A percentile compares a stretch with the other conserved stretches of the same genome.
Conservation (phyloP, 2,888 invertebrate species). For the Ectemnius continuus region DNA sequence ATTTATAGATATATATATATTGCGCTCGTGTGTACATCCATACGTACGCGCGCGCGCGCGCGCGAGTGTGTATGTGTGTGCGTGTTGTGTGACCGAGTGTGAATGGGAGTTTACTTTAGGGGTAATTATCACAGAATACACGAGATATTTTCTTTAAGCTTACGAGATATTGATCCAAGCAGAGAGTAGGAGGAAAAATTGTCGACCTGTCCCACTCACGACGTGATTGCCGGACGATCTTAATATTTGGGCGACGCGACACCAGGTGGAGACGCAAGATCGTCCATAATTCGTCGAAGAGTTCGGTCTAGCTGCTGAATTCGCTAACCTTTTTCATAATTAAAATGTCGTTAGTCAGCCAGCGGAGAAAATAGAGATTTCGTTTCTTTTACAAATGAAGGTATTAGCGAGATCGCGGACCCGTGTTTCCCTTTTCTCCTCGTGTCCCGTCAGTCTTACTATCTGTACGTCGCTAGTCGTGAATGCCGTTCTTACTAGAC, state of each 20-base stretch:
- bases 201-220: constrained; percentile 52
- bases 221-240: constrained; percentile 24
- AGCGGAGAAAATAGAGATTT: constrained; percentile 68
- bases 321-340: constrained; percentile 50
- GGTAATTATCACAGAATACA: constrained; percentile 77
- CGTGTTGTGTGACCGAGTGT: constrained; percentile 34
- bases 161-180: constrained; percentile 75
- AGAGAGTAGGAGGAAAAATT: constrained; percentile 71
- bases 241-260: constrained; percentile 11
- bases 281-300: constrained; percentile 8
- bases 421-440: constrained; percentile 33
- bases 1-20: background rate
- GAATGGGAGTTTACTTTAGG: constrained; percentile 63
- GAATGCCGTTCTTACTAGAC: background rate
- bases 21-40: constrained; percentile 2
- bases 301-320: constrained; percentile 49
- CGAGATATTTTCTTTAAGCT: constrained; percentile 75
- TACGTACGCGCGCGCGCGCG: constrained; percentile 1
- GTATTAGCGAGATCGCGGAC: constrained; percentile 59
- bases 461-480: background rate
- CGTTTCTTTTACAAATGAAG: constrained; percentile 59
- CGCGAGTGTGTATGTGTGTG: constrained; percentile 32
- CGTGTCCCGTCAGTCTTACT: background rate
- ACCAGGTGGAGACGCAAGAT: constrained; percentile 20
- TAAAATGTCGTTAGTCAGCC: constrained; percentile 59